Conservation (phyloP, 2,797 vertebrate species). For the Mycteria americana region DNA sequence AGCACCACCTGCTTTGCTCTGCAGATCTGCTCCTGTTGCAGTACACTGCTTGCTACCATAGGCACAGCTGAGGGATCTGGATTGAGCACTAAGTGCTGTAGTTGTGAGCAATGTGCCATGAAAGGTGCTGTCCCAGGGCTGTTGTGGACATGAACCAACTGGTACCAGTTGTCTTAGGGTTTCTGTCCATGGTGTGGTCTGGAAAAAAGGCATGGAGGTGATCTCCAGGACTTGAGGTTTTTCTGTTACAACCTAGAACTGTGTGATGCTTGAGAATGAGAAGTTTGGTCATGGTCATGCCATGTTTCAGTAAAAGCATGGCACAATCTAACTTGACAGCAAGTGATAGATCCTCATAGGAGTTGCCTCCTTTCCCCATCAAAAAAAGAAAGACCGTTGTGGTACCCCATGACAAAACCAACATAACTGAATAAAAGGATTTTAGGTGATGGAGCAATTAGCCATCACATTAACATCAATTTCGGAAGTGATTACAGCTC, state of each 20-base stretch:
- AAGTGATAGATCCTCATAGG: background rate
- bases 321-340: background rate
- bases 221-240: background rate
- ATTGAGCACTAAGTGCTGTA: background rate
- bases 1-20: background rate
- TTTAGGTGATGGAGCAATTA: background rate
- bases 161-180: background rate
- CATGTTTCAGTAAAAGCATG: background rate
- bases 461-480: background rate
- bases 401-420: background rate
- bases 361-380: background rate
- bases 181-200: background rate
- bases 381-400: background rate
- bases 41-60: fast-evolving
- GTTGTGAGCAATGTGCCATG: background rate
- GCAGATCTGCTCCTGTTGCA: background rate
- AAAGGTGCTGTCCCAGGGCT: background rate
- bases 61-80: background rate
- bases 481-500: background rate
- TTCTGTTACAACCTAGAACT: background rate
- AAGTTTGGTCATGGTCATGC: background rate
- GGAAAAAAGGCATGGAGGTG: background rate
- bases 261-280: background rate
- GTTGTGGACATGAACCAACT: background rate
- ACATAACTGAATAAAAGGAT: background rate